Base-by-base conservation (phyloP, 2,797 vertebrate genomes). In the Micrastur ruficollis region DNA sequence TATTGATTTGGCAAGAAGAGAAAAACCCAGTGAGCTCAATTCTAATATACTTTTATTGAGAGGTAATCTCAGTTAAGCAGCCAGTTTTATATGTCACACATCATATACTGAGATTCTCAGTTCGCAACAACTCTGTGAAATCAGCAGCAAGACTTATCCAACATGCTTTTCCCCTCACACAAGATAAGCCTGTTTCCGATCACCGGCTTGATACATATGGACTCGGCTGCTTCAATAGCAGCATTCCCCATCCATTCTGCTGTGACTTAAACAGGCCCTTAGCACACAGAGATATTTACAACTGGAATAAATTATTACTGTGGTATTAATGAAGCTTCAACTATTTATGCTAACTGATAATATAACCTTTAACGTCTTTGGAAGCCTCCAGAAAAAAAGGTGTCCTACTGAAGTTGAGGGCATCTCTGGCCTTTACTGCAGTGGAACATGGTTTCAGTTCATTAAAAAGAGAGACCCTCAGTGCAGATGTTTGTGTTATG, bases 41-140 rank as follows among this genome's bases (percentile, higher is more conserved):
- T 56, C 46, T 91, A 75, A 58, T 40, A 16, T 17, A 58, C 22
- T 83, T 81, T 78, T 82, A 85, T 67, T 72, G 67, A 78, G 55
- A 89, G 14, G 10, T 72, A 82, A 49, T 89, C 74, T 91, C 78
- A 78, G 71, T 62, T 91, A 78, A 87, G 71, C 63, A 84, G 44
- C 5, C 44, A 81, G 36, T 75, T 95, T 86, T 82, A 21, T 72
- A 22, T 26, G 36, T 65, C 40, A 44, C 22, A 34, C 12, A 1
- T 20, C 23, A 52, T 42, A 53, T 50, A 53, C 49, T 21, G 59
- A 89, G 70, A 59, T 81, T 72, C 27, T 76, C n/a, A 86, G 59
- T 75, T 75, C 59, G 38, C 14, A 78, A 15, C 40, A 61, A 17
- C 25, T 44, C 47, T 72, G 36, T 70, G 76, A 94, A 94, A 81